Base-by-base conservation (phyloP, 2,113 vertebrate genomes). In the Bufo gargarizans region DNA sequence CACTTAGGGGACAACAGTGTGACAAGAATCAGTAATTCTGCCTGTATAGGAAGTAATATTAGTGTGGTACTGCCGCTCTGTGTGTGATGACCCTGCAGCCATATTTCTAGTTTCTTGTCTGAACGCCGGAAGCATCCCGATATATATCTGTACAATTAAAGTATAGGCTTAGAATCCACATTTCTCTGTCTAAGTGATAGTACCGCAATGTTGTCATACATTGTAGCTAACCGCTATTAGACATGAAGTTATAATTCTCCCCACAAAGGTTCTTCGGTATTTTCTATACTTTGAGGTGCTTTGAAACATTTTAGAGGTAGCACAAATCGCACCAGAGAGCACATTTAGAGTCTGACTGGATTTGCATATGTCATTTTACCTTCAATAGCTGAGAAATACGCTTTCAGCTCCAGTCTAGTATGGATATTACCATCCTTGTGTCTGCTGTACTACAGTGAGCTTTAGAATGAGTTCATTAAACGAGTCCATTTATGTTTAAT, bases 391-490 rank as follows among this genome's bases (percentile, higher is more conserved):
- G 56, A 65, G 19, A 53, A 16, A 17, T 22, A 33, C 3, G 11
- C 6, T 19, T 58, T 58, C 20, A 33, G 14, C 7, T 6, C 13
- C 78, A 10, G 16, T 16, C 55, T 81, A 3, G 14, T 61, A n/a
- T 82, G 33, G 19, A 49, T 65, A 5, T 20, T 47, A 45, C 59
- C 19, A 49, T 47, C 43, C 59, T 19, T 83, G 47, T 50, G 12
- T 43, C 65, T 53, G 59, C 63, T 22, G 45, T 13, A 47, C 61
- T 22, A 14, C 81, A 49, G 10, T 59, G 69, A 63, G 45, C 17
- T 58, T 77, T 43, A 61, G 58, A 86, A 77, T 77, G 19, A 78
- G 84, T 19, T 58, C 53, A 85, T 77, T 86, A 77, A 86, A 63
- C 61, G 17, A 16, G 55, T 61, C 55, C 72, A 47, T 47, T 63